A percentile compares a stretch with the other conserved stretches of the same genome.
phyloP scores from a whole-genome alignment of 2,113 vertebrate species.

The Conger conger region DNA sequence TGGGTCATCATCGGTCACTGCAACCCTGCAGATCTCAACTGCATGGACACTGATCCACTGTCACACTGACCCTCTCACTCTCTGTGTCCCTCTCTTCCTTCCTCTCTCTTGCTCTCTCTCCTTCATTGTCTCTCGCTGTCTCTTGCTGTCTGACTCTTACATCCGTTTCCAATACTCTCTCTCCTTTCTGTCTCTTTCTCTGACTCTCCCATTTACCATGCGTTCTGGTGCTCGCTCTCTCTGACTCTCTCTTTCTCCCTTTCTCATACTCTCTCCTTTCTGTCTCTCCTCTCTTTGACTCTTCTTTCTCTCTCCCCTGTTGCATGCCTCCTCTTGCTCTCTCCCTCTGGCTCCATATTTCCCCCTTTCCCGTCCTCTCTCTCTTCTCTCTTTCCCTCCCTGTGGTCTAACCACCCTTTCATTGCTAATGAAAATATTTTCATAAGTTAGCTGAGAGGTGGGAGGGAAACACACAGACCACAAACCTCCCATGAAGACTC shows the following conservation, averaged over 20 bases:
- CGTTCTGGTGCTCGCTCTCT: too few species aligned
- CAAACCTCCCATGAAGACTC: not conserved
- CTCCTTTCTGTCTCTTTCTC: not conserved
- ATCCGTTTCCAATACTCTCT: slow-evolving; percentile 46
- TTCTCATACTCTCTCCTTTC: slow-evolving; percentile 15
- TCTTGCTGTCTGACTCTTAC: slow-evolving; percentile 52
- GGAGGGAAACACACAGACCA: not conserved
- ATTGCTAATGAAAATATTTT: not conserved
- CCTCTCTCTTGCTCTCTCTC: slow-evolving; percentile 42
- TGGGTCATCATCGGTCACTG: slow-evolving; percentile 30
- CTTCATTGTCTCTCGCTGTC: slow-evolving; percentile 39
- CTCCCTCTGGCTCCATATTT: slow-evolving; percentile 50
- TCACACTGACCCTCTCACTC: not conserved
- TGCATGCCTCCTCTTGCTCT: not conserved
- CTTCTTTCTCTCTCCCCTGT: slow-evolving; percentile 43
- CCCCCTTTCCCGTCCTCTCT: slow-evolving; percentile 53
- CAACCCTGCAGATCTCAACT: slow-evolving; percentile 21
- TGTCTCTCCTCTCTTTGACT: slow-evolving; percentile 11
- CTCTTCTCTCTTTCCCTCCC: slow-evolving; percentile 50
- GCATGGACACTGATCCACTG: not conserved
- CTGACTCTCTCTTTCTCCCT: not conserved
- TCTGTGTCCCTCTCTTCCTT: slow-evolving; percentile 23
- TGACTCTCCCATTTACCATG: too few species aligned
- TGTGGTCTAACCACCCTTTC: slow-evolving; percentile 47
- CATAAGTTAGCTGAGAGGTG: not conserved